A percentile compares a stretch with the other conserved stretches of the same genome.
Evolutionary conservation across 2,888 invertebrate species (phyloP).

Genomic region (Eupithecia tripunctaria): DNA sequence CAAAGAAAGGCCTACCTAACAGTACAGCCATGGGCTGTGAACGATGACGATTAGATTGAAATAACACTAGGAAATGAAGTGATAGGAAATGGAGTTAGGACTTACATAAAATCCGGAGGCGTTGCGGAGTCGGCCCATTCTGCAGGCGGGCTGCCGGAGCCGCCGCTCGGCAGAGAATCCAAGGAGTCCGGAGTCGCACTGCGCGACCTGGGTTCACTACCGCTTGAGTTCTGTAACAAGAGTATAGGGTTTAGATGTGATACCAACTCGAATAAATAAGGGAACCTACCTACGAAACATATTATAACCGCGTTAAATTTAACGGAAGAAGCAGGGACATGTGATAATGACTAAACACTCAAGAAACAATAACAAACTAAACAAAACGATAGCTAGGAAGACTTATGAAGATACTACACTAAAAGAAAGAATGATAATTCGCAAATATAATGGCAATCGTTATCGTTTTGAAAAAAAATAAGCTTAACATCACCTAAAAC

Average conservation of each 20-base stretch:
- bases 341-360: neutral
- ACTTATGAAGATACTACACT: neutral
- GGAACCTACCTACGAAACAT: no score
- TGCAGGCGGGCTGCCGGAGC: conserved; percentile 82
- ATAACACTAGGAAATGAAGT: neutral
- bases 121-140: conserved; percentile 80
- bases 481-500: neutral
- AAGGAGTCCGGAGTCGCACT: conserved; percentile 95
- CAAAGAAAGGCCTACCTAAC: neutral
- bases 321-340: neutral
- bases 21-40: neutral
- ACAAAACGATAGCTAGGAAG: neutral
- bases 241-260: neutral
- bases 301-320: neutral
- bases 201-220: conserved; percentile 92
- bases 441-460: neutral
- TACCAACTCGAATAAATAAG: neutral
- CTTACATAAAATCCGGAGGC: conserved; percentile 79
- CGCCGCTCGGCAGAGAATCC: conserved; percentile 89
- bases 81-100: conserved; percentile 28
- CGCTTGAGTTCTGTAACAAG: conserved; percentile 88
- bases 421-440: neutral
- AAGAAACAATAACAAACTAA: neutral
- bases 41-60: neutral
- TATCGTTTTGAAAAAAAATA: neutral